Percentiles rank a stretch among this genome's conserved stretches.
phyloP scores from a whole-genome alignment of 2,888 invertebrate species.

The Nezara viridula region DNA sequence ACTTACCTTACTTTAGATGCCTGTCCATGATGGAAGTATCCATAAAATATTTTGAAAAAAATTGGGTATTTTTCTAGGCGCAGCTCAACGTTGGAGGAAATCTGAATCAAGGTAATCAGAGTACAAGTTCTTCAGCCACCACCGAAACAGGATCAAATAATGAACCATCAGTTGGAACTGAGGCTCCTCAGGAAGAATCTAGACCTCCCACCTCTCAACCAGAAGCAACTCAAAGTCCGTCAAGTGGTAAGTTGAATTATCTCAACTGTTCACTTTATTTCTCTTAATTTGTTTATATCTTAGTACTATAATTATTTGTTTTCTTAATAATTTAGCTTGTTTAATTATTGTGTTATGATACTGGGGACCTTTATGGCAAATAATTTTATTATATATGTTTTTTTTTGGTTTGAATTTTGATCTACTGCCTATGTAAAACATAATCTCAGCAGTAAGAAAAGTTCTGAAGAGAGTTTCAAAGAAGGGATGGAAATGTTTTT shows the following conservation, averaged over 20 bases:
- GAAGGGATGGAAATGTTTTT: too few relatives aligned
- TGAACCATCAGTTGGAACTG: slow-evolving; percentile 38
- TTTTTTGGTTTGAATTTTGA: too few relatives aligned
- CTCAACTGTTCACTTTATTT: not conserved
- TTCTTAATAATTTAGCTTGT: too few relatives aligned
- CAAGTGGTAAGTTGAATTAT: not conserved
- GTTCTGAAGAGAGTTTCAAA: too few relatives aligned
- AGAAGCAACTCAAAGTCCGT: not conserved
- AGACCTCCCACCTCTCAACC: slow-evolving; percentile 31
- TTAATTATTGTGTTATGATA: too few relatives aligned
- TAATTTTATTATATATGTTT: too few relatives aligned
- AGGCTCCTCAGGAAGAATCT: slow-evolving; percentile 32
- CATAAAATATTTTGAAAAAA: not conserved
- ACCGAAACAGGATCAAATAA: slow-evolving; percentile 49
- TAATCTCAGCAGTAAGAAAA: too few relatives aligned
- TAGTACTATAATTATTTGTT: too few relatives aligned
- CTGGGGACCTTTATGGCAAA: too few relatives aligned
- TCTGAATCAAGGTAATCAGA: slow-evolving; percentile 10
- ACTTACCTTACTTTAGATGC: too few relatives aligned
- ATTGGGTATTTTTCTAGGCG: not conserved
- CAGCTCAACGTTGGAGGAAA: slow-evolving; percentile 44
- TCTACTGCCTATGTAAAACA: too few relatives aligned
- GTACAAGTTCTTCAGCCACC: slow-evolving; percentile 12
- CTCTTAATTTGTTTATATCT: not conserved
- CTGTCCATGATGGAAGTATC: too few relatives aligned